Percentiles rank a stretch among this genome's conserved stretches.
These are phyloP conservation scores for Sebastes glaucus DNA, from an alignment of 2,797 vertebrate species.

Conservation along the genomic window DNA sequence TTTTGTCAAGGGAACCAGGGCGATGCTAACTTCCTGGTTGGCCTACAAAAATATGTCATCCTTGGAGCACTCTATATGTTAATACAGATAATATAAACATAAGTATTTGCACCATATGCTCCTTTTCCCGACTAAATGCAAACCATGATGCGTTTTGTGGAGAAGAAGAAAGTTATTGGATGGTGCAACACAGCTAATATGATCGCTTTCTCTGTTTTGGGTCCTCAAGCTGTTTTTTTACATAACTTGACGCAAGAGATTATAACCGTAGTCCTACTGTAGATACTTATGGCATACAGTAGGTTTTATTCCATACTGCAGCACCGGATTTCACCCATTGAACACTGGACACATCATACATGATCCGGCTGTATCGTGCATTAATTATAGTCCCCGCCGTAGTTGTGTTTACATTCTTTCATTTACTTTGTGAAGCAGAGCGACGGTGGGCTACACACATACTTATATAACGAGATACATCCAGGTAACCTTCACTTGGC, in stretches of 20 bases:
- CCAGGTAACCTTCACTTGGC: not conserved
- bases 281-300: not conserved
- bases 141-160: not conserved
- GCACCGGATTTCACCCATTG: not conserved
- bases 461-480: not conserved
- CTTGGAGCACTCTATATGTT: not conserved
- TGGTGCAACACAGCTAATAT: not conserved
- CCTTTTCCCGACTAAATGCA: fast-evolving
- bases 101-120: not conserved
- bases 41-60: no score
- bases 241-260: not conserved
- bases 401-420: not conserved
- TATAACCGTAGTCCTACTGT: not conserved
- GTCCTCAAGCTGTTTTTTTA: not conserved
- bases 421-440: no score
- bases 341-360: not conserved
- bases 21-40: no score
- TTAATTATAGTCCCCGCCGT: not conserved
- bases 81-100: not conserved
- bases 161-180: not conserved
- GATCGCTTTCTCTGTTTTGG: not conserved
- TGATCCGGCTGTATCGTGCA: not conserved
- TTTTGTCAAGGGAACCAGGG: no score
- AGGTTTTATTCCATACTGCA: not conserved
- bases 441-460: not conserved